Percentiles rank a stretch among this genome's conserved stretches.
phyloP scores from a whole-genome alignment of 2,797 vertebrate species.

The Anniella stebbinsi region DNA sequence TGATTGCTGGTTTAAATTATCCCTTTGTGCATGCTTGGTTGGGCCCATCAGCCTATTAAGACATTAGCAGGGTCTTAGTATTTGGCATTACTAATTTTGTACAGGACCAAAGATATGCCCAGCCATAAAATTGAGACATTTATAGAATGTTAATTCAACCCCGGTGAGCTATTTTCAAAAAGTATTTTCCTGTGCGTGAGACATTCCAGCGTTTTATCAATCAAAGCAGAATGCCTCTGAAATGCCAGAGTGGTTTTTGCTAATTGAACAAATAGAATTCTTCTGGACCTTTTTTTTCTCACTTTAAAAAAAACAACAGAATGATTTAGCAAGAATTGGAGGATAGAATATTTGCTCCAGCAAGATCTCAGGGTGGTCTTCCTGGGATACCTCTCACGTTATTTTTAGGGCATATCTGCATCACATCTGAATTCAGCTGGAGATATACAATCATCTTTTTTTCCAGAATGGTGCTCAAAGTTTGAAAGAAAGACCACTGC shows the following conservation, averaged over 20 bases:
- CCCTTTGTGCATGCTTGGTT: slow-evolving; percentile 54
- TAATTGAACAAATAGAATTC: slow-evolving; percentile 42
- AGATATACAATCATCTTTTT: neutral
- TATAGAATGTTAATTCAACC: slow-evolving; percentile 73
- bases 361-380: accelerated
- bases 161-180: slow-evolving; percentile 58
- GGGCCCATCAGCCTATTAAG: slow-evolving; percentile 66
- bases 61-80: slow-evolving; percentile 70
- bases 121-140: slow-evolving; percentile 68
- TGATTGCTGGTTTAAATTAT: slow-evolving; percentile 57
- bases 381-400: neutral
- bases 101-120: slow-evolving; percentile 66
- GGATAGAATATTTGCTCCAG: neutral
- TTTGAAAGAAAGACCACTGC: neutral
- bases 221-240: slow-evolving; percentile 27
- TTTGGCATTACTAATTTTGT: slow-evolving; percentile 73
- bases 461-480: neutral
- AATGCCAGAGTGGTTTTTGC: slow-evolving; percentile 31
- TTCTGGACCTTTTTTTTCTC: slow-evolving; percentile 23
- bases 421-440: neutral
- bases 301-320: neutral
- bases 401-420: neutral
- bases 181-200: slow-evolving; percentile 58
- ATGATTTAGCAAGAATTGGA: slow-evolving; percentile 5
- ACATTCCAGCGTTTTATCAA: slow-evolving; percentile 66